These are phyloP conservation scores for Conus betulinus DNA, from an alignment of 1,140 invertebrate species.

Conservation along the genomic window DNA sequence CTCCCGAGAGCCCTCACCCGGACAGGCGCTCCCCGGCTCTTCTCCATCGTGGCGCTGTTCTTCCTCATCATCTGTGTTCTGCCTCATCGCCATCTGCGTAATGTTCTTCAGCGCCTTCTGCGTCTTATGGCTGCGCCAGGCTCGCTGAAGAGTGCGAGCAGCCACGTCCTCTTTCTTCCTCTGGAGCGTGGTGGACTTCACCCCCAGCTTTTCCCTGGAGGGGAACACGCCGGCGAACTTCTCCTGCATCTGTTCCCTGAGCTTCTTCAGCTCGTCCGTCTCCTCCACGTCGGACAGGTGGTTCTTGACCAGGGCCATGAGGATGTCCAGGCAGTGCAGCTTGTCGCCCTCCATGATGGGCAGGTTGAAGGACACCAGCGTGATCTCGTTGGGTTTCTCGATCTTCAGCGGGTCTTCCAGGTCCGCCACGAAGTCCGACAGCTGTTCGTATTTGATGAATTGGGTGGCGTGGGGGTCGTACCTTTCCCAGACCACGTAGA, in stretches of 20 bases:
- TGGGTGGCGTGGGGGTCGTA: constrained; percentile 97
- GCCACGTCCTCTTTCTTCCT: constrained; percentile 97
- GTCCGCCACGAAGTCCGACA: constrained; percentile 96
- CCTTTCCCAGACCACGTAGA: constrained; percentile 97
- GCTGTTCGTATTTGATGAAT: constrained; percentile 94
- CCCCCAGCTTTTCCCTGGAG: constrained; percentile 92
- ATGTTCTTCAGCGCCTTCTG: constrained; percentile 68
- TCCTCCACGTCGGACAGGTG: constrained; percentile 93
- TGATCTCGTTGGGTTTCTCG: constrained; percentile 94
- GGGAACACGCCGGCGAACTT: constrained; percentile 97
- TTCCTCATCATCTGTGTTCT: constrained; percentile 51
- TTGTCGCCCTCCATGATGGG: constrained; percentile 96
- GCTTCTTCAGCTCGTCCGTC: constrained; percentile 92
- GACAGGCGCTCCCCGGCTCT: constrained; percentile 37
- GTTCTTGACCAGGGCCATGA: constrained; percentile 94
- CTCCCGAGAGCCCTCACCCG: constrained; percentile 53
- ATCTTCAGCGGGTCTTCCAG: constrained; percentile 93
- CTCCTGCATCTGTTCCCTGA: constrained; percentile 93
- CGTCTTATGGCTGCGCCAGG: constrained; percentile 77
- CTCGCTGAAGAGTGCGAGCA: constrained; percentile 89
- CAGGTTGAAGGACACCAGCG: constrained; percentile 95
- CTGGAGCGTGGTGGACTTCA: constrained; percentile 94
- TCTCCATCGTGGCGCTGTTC: constrained; percentile 35
- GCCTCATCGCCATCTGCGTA: constrained; percentile 65
- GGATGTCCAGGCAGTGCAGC: constrained; percentile 96